Base-by-base conservation (phyloP, 2,113 vertebrate genomes). In the Xerus inauris region DNA sequence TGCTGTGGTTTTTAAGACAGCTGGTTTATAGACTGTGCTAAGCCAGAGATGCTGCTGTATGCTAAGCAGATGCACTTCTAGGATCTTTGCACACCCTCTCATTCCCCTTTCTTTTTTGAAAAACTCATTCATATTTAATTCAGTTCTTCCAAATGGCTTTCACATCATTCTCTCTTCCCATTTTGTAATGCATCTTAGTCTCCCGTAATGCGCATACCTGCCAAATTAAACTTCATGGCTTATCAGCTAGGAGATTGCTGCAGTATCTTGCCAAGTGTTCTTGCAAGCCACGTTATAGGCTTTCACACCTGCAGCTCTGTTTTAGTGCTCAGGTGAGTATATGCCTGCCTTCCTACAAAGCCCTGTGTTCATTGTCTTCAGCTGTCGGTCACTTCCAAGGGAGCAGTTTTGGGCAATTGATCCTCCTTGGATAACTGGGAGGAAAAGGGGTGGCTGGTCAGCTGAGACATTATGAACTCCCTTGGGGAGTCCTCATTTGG, bases 41-140 rank as follows among this genome's bases (percentile, higher is more conserved):
- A 87, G 49, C 73, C 76, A 47, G 80, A 83, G 38, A 62, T n/a
- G 28, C 35, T 57, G 22, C 32, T 89, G 38, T 79, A 20, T 42
- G 57, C 89, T 49, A 6, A 65, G n/a, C 94, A 91, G 89, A 62
- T 35, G 51, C 4, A 20, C 49, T 64, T 83, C 94, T 42, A 49
- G 79, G 73, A 35, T 22, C 69, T 49, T 49, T 79, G 62, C 22
- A 45, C 17, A 42, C 1, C 8, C 42, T 5, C 32, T 57, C 19
- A 24, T 49, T 94, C 57, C 38, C 81, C 69, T 93, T 51, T 75
- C 81, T 59, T 67, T 47, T 47, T 49, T 51, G 88, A 83, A 83
- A 72, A 91, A 17, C 49, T 47, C 42, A 73, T 88, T 94, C 95
- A 57, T 94, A 45, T 77, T 94, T 97, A 97, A 94, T 94, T 85